Conservation (phyloP, 2,888 invertebrate genomes). For the Subacronicta megacephala region DNA sequence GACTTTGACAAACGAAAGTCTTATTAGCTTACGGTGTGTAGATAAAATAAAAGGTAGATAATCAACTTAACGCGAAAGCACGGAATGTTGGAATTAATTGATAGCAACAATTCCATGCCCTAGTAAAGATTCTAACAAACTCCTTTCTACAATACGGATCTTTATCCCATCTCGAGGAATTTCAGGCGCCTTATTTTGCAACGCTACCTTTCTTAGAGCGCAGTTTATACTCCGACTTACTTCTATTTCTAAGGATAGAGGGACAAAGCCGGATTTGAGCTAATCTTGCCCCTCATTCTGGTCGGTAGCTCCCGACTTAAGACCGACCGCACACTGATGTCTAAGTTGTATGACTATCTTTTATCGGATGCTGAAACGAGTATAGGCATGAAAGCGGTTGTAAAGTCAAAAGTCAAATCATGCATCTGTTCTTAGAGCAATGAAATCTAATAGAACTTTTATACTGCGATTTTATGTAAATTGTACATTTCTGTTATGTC, state of each 20-base stretch:
- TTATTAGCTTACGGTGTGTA: too few species aligned
- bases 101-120: neutral
- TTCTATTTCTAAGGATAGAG: slow-evolving; percentile 9
- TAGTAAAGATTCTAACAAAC: neutral
- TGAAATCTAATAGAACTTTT: too few species aligned
- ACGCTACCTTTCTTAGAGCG: neutral
- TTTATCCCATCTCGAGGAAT: slow-evolving; percentile 4
- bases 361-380: neutral
- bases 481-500: too few species aligned
- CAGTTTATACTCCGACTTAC: neutral
- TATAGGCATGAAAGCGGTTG: too few species aligned
- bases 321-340: neutral
- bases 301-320: slow-evolving; percentile 12
- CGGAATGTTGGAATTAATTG: neutral
- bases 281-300: slow-evolving; percentile 38
- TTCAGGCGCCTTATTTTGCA: neutral
- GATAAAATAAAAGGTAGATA: too few species aligned
- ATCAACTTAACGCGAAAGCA: neutral
- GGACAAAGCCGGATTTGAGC: slow-evolving; percentile 8
- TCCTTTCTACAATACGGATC: neutral
- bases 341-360: neutral
- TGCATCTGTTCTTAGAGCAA: too few species aligned
- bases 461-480: too few species aligned
- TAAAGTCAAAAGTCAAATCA: too few species aligned
- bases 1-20: too few species aligned